Evolutionary conservation across 1,140 invertebrate species (phyloP).

Genomic region (Rhopalosiphum maidis): DNA sequence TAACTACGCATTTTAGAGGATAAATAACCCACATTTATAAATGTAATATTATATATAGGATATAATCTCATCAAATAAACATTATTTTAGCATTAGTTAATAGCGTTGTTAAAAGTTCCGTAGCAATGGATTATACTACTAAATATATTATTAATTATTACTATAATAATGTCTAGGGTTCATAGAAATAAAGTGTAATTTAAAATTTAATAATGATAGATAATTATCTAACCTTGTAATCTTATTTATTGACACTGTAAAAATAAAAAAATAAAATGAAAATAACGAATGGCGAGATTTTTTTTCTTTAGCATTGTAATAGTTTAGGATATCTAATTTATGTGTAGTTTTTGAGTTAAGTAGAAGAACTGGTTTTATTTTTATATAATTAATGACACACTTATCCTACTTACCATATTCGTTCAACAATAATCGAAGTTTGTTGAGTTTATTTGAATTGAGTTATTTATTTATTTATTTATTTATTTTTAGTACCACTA

Average conservation of each 20-base stretch:
- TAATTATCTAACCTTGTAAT: constrained; percentile 7
- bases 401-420: neutral
- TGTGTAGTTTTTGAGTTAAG: neutral
- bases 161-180: neutral
- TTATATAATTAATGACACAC: constrained; percentile 6
- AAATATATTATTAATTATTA: constrained; percentile 18
- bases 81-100: neutral
- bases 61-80: constrained; percentile 24
- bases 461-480: neutral
- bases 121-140: neutral
- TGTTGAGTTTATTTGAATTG: constrained; percentile 1
- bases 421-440: constrained; percentile 9
- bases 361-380: constrained; percentile 22
- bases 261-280: neutral
- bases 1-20: neutral
- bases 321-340: constrained; percentile 23
- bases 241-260: constrained; percentile 20
- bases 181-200: constrained; percentile 13
- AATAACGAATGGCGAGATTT: neutral
- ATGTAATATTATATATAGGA: neutral
- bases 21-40: neutral
- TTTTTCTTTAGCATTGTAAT: neutral
- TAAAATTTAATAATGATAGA: neutral
- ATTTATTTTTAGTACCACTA: neutral
- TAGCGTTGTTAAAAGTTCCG: neutral